Evolutionary conservation across 1,140 invertebrate species (phyloP).

Genomic region (Gryllus bimaculatus): DNA sequence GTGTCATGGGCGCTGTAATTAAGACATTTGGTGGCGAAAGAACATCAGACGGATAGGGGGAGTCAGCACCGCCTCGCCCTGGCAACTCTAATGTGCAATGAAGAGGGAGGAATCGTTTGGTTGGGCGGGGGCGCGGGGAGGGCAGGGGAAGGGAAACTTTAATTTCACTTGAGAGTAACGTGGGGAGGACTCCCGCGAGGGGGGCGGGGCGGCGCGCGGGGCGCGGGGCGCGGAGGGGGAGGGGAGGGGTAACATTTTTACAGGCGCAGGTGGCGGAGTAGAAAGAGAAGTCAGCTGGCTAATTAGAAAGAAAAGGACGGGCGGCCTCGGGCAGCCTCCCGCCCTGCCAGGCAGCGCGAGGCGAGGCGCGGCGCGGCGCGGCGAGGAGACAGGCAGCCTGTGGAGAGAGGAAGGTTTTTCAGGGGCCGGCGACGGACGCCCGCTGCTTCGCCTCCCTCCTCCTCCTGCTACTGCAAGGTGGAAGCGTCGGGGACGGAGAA

Average conservation of each 20-base stretch:
- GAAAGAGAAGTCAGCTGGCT: constrained; percentile 23
- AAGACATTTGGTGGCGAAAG: too few species aligned
- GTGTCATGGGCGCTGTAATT: too few species aligned
- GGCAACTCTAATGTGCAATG: constrained; percentile 18
- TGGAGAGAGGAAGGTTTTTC: not conserved
- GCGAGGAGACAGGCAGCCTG: constrained; percentile 6
- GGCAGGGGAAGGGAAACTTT: constrained; percentile 16
- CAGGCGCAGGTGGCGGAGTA: constrained; percentile 11
- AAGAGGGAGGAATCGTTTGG: constrained; percentile 23
- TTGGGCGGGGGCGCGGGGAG: not conserved
- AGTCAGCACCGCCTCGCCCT: not conserved
- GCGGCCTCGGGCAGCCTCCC: not conserved
- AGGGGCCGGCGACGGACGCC: too few species aligned
- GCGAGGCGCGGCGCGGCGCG: not conserved
- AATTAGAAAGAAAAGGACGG: constrained; percentile 20
- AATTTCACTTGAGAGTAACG: constrained; percentile 23
- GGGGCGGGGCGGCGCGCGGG: not conserved
- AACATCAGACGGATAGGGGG: too few species aligned
- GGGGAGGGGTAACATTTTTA: not conserved
- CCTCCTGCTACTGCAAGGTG: too few species aligned
- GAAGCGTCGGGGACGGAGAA: too few species aligned
- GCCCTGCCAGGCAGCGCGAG: not conserved
- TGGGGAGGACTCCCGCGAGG: constrained; percentile 15
- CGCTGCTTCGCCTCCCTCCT: too few species aligned
- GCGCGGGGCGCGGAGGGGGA: not conserved